These are phyloP conservation scores for Gouania willdenowi DNA, from an alignment of 2,797 vertebrate species.

Conservation along the genomic window DNA sequence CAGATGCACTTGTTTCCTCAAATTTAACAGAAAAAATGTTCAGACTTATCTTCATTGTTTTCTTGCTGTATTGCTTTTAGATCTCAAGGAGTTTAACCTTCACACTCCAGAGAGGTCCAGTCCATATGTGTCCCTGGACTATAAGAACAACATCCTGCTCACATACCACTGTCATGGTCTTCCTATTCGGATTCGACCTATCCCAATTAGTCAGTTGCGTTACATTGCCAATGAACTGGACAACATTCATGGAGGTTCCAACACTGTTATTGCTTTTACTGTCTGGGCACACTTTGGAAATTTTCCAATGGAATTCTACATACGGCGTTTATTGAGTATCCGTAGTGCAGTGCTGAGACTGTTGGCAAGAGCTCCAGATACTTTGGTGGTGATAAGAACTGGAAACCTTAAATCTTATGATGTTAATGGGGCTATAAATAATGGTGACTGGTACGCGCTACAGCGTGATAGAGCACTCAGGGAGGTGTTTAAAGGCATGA, in stretches of 20 bases:
- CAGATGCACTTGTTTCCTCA: no score
- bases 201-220: slow-evolving; percentile 76
- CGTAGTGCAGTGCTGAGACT: slow-evolving; percentile 78
- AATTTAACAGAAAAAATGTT: no score
- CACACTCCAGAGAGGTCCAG: slow-evolving; percentile 80
- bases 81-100: slow-evolving; percentile 82
- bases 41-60: no score
- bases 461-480: slow-evolving; percentile 65
- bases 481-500: slow-evolving; percentile 80
- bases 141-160: slow-evolving; percentile 78
- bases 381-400: slow-evolving; percentile 78
- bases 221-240: slow-evolving; percentile 89
- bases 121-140: slow-evolving; percentile 83
- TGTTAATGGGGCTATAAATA: slow-evolving; percentile 79
- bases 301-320: slow-evolving; percentile 85
- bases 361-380: slow-evolving; percentile 82
- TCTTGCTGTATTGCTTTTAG: slow-evolving; percentile 54
- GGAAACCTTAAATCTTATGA: slow-evolving; percentile 82
- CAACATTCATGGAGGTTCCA: slow-evolving; percentile 77
- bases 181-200: slow-evolving; percentile 77
- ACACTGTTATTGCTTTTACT: slow-evolving; percentile 81
- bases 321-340: slow-evolving; percentile 83
- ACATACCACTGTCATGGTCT: slow-evolving; percentile 84
- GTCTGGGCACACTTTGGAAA: slow-evolving; percentile 92
- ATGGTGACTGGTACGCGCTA: slow-evolving; percentile 90